Base-by-base conservation (phyloP, 2,113 vertebrate species). In the Dunckerocampus dactyliophorus region DNA sequence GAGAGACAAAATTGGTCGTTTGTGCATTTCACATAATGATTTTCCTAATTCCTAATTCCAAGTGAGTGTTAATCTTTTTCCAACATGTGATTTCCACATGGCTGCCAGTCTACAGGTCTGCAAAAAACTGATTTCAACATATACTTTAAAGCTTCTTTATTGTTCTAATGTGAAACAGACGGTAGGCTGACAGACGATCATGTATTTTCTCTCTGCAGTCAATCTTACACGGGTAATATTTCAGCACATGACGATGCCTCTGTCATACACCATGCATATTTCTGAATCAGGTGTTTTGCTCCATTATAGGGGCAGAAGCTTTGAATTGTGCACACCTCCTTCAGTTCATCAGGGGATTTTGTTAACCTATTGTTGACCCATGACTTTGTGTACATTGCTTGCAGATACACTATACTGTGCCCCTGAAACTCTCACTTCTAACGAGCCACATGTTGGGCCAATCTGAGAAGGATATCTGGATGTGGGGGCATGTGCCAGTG, bases 51-150 rank as follows among this genome's bases (percentile, higher is more conserved):
- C n/a, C n/a, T n/a, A n/a, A 73, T 81, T 87, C 78, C 72, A 78
- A 83, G 64, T 55, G 73, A 77, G 71, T 63, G 75, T 77, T 84
- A 80, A 83, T 84, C 83, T 82, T 71, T 76, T 68, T 67, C 56
- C 76, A 72, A 62, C 81, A 84, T 85, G 80, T 85, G 80, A 84
- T 78, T 81, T 75, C 76, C 79, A 82, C 82, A 85, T 84, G 81
- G 66, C 51, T 77, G 69, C 74, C 63, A 61, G 53, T 56, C 21
- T 24, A 51, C 53, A 69, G 8, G 48, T 42, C 49, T 71, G 51
- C 58, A 61, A 72, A 72, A 54, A 3, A 10, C 72, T 52, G 65
- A 64, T 42, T 62, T 53, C 62, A 46, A 43, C 72, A 56, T 56
- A 13, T 47, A 49, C 42, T 53, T 31, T 61, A 71, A 69, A 59